Percentiles rank a stretch among this genome's conserved stretches.
phyloP scores from a whole-genome alignment of 2,797 vertebrate genomes.

The Xenops minutus region DNA sequence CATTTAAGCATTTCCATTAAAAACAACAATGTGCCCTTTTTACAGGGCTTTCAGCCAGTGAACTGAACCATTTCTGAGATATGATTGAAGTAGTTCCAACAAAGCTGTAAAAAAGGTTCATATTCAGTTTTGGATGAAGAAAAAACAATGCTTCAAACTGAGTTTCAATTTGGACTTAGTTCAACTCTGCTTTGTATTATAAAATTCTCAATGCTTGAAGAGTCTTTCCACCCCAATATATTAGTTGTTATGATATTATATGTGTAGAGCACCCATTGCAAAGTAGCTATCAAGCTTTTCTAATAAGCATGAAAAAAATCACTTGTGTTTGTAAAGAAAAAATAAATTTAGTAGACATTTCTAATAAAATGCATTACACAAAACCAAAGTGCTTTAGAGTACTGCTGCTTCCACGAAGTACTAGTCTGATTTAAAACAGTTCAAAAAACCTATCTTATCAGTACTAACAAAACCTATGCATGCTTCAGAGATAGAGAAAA shows the following conservation, averaged over 20 bases:
- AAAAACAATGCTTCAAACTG: conserved; percentile 51
- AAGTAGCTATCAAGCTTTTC: not conserved
- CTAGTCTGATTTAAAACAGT: not conserved
- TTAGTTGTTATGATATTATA: not conserved
- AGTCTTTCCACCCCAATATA: not conserved
- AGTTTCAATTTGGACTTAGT: conserved; percentile 18
- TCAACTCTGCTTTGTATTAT: not conserved
- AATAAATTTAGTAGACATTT: not conserved
- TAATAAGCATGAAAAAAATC: not conserved
- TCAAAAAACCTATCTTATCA: not conserved
- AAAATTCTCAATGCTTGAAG: not conserved
- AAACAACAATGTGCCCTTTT: not conserved
- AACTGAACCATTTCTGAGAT: not conserved
- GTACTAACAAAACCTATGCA: not conserved
- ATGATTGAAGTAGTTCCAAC: conserved; percentile 40
- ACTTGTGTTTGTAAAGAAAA: not conserved
- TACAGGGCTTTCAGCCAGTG: not conserved
- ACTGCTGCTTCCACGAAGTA: not conserved
- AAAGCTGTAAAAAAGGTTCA: conserved; percentile 32
- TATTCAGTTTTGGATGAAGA: conserved; percentile 10
- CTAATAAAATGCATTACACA: not conserved
- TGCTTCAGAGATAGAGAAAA: not conserved
- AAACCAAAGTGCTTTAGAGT: not conserved
- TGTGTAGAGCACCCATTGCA: rapidly evolving
- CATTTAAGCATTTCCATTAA: conserved; percentile 3